phyloP scores from a whole-genome alignment of 2,797 vertebrate species.

The Tapirus indicus region DNA sequence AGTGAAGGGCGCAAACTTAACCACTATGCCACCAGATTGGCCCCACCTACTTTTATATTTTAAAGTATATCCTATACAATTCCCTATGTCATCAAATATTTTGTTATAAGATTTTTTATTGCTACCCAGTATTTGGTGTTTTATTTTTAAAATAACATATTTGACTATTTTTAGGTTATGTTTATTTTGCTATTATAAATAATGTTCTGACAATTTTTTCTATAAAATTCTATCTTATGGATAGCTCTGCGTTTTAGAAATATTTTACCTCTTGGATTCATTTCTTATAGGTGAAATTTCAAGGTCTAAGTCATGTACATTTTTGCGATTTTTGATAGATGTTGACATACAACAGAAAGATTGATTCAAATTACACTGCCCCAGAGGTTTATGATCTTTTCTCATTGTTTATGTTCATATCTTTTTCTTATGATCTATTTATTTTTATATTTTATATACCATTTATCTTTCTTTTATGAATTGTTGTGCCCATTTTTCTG shows the following conservation, averaged over 20 bases:
- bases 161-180: background rate
- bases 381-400: background rate
- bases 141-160: constrained; percentile 1
- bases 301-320: background rate
- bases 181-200: background rate
- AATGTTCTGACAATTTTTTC: background rate
- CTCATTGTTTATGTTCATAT: background rate
- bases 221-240: background rate
- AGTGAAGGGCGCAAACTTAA: too few species aligned
- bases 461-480: background rate
- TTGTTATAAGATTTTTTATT: background rate
- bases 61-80: background rate
- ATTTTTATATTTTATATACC: background rate
- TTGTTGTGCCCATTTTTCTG: background rate
- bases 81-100: background rate
- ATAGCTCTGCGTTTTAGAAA: background rate
- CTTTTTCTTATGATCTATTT: background rate
- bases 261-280: background rate
- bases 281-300: background rate
- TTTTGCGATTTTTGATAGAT: background rate
- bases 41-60: background rate
- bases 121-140: background rate
- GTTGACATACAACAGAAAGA: background rate
- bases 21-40: too few species aligned
- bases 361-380: background rate